Base-by-base conservation (phyloP, 2,888 invertebrate genomes). In the Stegana nigrithorax region DNA sequence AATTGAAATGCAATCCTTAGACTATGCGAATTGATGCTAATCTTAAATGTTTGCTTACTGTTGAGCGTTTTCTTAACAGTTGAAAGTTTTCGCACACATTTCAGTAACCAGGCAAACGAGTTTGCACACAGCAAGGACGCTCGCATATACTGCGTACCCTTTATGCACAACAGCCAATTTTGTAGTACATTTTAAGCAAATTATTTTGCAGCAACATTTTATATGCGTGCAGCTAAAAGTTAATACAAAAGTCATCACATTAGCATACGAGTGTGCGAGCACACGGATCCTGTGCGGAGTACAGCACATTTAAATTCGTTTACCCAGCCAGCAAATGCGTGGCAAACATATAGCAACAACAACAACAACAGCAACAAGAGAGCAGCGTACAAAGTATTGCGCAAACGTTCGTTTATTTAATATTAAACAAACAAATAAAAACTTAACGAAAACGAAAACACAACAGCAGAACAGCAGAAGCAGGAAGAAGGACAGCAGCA, bases 281-380 rank as follows among this genome's bases (percentile, higher is more conserved):
- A n/a, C n/a, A n/a, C n/a, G n/a, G n/a, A n/a, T n/a, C n/a, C n/a
- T n/a, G n/a, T n/a, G n/a, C n/a, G 67, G 59, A 69, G 65, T 67
- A 66, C 62, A 70, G 70, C 67, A 66, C 68, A 65, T 70, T 75
- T 75, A 64, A 72, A 67, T 59, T 66, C 67, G 67, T 64, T 65
- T 60, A 59, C 56, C 14, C 26, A 17, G 12, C 19, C 12, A 50
- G 32, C 39, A 14, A 39, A n/a, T 39, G 6, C 14, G 4, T 5
- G 36, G 10, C 10, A n/a, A 39, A 39, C 12, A 12, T 39, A 5
- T 4, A 29, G 32, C 6, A 29, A 36, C 32, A 19, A 2, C 39
- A 4, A 10, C 39, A 4, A 39, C 39, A n/a, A 44, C 14, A 44
- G 19, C 21, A 17, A 4, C 45, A 45, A 4, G 1, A 45, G 14